These are phyloP conservation scores for Drosophila nannoptera DNA, from an alignment of 1,140 invertebrate genomes.

Conservation along the genomic window DNA sequence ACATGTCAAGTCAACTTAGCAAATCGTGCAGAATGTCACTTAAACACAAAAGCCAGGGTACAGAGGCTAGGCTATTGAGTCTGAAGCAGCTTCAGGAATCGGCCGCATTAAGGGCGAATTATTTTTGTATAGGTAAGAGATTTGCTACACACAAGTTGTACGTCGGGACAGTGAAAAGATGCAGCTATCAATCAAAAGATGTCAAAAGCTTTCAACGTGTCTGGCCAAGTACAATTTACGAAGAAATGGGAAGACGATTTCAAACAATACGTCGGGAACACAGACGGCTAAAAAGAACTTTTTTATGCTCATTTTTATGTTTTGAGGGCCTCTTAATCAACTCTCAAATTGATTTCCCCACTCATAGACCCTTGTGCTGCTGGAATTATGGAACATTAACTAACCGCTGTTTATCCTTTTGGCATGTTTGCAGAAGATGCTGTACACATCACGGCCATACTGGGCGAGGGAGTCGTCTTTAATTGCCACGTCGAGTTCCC, in stretches of 20 bases:
- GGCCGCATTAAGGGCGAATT: slow-evolving; percentile 50
- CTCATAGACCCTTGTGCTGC: neutral
- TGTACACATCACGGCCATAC: slow-evolving; percentile 95
- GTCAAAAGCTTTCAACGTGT: slow-evolving; percentile 21
- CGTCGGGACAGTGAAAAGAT: slow-evolving; percentile 34
- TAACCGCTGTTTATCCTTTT: neutral
- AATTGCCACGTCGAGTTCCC: slow-evolving; percentile 98
- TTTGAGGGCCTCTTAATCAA: too few relatives aligned
- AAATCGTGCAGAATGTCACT: slow-evolving; percentile 68
- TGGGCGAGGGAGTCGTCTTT: slow-evolving; percentile 96
- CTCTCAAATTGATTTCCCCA: too few relatives aligned
- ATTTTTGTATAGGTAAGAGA: slow-evolving; percentile 9
- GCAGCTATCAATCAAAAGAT: slow-evolving; percentile 35
- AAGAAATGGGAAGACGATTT: neutral
- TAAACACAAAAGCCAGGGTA: slow-evolving; percentile 43
- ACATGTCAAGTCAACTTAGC: slow-evolving; percentile 50
- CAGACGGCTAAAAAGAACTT: too few relatives aligned
- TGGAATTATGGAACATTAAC: neutral
- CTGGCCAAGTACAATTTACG: neutral
- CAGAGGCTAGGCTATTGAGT: neutral
- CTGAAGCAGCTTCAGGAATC: slow-evolving; percentile 45
- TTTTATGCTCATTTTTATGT: too few relatives aligned
- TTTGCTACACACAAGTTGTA: slow-evolving; percentile 10
- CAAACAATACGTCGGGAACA: neutral
- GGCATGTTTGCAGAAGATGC: slow-evolving; percentile 86